Evolutionary conservation across 1,140 invertebrate genomes (phyloP).

Genomic region (Drosophila rufa): DNA sequence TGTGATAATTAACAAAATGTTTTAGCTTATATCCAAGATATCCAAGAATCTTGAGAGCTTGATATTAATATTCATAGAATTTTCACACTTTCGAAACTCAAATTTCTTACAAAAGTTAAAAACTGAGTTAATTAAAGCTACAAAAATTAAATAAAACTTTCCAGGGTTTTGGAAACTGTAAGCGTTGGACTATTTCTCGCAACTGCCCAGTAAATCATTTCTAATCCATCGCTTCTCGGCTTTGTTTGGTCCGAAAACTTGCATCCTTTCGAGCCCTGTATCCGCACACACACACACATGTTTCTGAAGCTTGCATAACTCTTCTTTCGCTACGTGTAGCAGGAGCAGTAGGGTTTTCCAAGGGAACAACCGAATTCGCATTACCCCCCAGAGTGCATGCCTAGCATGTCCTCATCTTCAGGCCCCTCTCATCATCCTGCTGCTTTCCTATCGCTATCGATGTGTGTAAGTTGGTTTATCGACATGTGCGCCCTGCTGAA

Average conservation of each 20-base stretch:
- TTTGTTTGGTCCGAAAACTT: conserved; percentile 32
- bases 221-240: conserved; percentile 70
- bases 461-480: conserved; percentile 63
- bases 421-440: conserved; percentile 3
- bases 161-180: not conserved
- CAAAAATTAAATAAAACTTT: not conserved
- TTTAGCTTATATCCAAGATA: not conserved
- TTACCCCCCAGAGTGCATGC: conserved; percentile 56
- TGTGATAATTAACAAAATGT: not conserved
- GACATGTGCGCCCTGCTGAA: conserved; percentile 38
- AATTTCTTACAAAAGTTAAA: not conserved
- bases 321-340: conserved; percentile 56
- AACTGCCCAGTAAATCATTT: conserved; percentile 65
- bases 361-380: conserved; percentile 29
- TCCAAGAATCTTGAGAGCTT: not conserved
- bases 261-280: conserved; percentile 34
- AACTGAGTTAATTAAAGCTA: not conserved
- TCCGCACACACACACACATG: conserved; percentile 39
- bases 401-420: conserved; percentile 30
- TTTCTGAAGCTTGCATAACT: conserved; percentile 74
- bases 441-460: conserved; percentile 42
- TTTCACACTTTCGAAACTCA: not conserved
- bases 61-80: not conserved
- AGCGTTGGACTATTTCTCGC: conserved; percentile 20
- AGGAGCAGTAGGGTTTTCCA: conserved; percentile 4